Evolutionary conservation across 2,888 invertebrate species (phyloP), one percentile per base, ranked within the genome.

Genomic region (Formica aserva): DNA sequence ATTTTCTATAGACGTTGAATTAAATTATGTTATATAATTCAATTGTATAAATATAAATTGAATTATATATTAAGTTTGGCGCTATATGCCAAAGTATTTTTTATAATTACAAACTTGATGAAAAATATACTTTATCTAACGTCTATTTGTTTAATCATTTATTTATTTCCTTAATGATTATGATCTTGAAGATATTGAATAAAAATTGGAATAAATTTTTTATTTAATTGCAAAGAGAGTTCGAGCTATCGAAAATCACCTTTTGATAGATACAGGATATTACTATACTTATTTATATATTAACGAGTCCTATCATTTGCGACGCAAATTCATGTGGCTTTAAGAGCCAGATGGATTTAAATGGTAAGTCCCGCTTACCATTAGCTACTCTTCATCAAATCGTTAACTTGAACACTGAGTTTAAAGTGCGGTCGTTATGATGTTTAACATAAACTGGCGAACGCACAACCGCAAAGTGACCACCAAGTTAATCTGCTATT

Each of bases 361-460:
- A 26, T 38, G 1, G n/a, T n/a, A n/a, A n/a, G 8, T n/a, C 18
- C 6, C 5, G 41, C 15, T 45, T 13, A 41, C 4, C 26, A 38
- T 76, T 18, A 48, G 18, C 4, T 15, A 1, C 29, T 76, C 3
- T 62, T 29, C 45, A 75, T 62, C 52, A 8, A 52, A 52, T 48
- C 6, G 0, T 52, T 15, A 55, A 69, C 6, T 60, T n/a, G 3
- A 45, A 62, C 1, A n/a, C 29, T 41, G 18, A n/a, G 5, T 62
- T 75, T 32, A 66, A 35, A 15, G 29, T 52, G 29, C 1, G 22
- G 22, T 48, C 65, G 22, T 76, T 76, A 48, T 18, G 45, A 5
- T 9, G 48, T 76, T 76, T 76, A 66, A 38, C 32, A 52, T 22
- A 76, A 76, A 67, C n/a, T 13, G 5, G 0, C 9, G 11, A 76